Base-by-base conservation (phyloP, 2,888 invertebrate genomes). In the Noctuana brunneofusca region DNA sequence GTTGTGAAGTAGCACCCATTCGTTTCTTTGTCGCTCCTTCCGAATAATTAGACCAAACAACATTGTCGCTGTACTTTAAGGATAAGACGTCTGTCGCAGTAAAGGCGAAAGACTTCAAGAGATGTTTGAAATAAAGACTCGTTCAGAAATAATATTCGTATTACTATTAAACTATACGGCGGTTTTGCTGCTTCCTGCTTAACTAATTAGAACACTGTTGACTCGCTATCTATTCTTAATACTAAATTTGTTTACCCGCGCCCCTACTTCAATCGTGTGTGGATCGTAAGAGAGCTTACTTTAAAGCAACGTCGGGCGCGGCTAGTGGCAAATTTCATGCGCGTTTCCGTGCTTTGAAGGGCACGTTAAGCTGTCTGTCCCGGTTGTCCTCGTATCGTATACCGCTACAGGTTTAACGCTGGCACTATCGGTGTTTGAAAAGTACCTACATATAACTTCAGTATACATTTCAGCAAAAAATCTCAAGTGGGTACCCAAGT, bases 401-500 rank as follows among this genome's bases (percentile, higher is more conserved):
- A 43, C 18, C 43, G 43, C 43, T 6, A 43, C 16, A 2, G 16
- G 9, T 11, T 16, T 18, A 18, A 16, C 18, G 16, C 8, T 43
- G 18, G 9, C 9, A 6, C 4, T 35, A 43, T 18, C 16, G 16
- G 16, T 43, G 8, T 18, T 16, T 43, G 16, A 43, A 11, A 8
- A 3, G 8, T 43, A 18, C 14, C 3, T n/a, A n/a, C 43, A 16
- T 18, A 18, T 43, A 27, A 3, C 43, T 43, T 43, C 46, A 46
- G 46, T 90, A 87, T 90, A 89, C 84, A 86, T 90, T 90, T 83
- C 90, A 84, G 74, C 71, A 88, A 81, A 86, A 89, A 86, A 77
- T 68, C 71, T 86, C 76, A 72, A 89, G 86, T 74, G 79, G 20
- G 46, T 48, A 12, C 48, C 22, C 41, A 48, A 8, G 35, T 35